These are phyloP conservation scores for Aspidiotus rigidus DNA, from an alignment of 2,888 invertebrate species.

Conservation along the genomic window DNA sequence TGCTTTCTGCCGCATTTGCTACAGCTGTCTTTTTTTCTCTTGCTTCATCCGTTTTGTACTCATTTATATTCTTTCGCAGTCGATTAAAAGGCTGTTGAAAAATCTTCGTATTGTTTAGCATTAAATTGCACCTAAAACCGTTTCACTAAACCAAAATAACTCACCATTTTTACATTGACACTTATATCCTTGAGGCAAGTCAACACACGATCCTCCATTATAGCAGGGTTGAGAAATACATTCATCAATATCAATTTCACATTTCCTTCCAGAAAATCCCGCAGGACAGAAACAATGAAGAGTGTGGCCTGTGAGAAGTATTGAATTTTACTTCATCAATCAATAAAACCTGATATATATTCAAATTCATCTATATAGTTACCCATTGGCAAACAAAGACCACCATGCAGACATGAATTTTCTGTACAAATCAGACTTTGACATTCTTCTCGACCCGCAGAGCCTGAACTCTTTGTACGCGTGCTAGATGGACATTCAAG, in stretches of 20 bases:
- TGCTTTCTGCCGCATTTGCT: too few relatives aligned
- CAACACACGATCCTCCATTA: conserved; percentile 84
- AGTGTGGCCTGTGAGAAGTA: conserved; percentile 49
- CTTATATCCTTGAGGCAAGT: conserved; percentile 82
- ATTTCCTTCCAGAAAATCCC: conserved; percentile 84
- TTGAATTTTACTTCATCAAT: neutral
- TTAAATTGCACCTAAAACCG: too few relatives aligned
- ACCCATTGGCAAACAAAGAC: conserved; percentile 76
- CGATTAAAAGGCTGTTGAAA: too few relatives aligned
- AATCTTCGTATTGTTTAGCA: too few relatives aligned
- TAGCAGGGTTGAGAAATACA: conserved; percentile 90
- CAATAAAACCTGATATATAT: neutral
- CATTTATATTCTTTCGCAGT: too few relatives aligned
- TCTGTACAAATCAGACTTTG: conserved; percentile 77
- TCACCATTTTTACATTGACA: conserved; percentile 70
- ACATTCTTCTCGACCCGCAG: conserved; percentile 76
- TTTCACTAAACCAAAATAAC: neutral
- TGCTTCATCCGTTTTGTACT: too few relatives aligned
- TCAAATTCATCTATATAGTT: conserved; percentile 25
- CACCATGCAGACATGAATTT: conserved; percentile 81
- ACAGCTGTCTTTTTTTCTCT: too few relatives aligned
- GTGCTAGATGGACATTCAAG: conserved; percentile 84
- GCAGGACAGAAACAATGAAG: conserved; percentile 89
- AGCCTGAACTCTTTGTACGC: conserved; percentile 70
- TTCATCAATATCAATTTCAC: conserved; percentile 91